These are phyloP conservation scores for Erpornis zantholeuca DNA, from an alignment of 2,113 vertebrate species.

Conservation along the genomic window DNA sequence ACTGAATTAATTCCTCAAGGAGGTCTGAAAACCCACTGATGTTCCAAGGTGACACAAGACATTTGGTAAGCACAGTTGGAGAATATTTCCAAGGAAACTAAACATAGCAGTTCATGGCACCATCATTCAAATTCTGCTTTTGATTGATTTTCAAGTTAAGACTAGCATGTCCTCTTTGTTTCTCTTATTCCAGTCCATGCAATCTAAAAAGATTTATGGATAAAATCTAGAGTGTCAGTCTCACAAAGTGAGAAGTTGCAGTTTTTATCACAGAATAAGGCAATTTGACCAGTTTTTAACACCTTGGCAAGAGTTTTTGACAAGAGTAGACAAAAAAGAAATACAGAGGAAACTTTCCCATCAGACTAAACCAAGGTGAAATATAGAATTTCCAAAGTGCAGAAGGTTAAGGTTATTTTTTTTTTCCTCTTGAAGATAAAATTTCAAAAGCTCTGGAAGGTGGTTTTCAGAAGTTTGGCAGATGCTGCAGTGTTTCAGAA, in stretches of 20 bases:
- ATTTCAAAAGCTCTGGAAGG: not conserved
- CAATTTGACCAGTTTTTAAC: not conserved
- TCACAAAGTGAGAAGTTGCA: not conserved
- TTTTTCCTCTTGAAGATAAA: not conserved
- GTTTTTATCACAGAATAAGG: not conserved
- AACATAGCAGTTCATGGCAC: not conserved
- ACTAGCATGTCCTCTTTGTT: not conserved
- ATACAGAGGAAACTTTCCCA: not conserved
- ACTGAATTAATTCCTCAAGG: not conserved
- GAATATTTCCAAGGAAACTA: not conserved
- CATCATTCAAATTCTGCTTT: not conserved
- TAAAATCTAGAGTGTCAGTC: not conserved
- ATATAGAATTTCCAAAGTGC: not conserved
- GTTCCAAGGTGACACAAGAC: not conserved
- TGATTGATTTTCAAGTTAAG: not conserved
- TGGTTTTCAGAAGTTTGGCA: not conserved
- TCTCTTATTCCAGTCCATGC: not conserved
- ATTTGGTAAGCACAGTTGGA: not conserved
- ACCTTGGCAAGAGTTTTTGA: not conserved
- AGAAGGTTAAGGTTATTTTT: not conserved
- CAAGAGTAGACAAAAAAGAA: not conserved
- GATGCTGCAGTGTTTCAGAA: not conserved
- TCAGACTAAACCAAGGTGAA: not conserved
- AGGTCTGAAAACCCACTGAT: not conserved
- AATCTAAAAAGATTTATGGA: not conserved